Conservation (phyloP, 2,888 invertebrate genomes). For the Rutpela maculata region DNA sequence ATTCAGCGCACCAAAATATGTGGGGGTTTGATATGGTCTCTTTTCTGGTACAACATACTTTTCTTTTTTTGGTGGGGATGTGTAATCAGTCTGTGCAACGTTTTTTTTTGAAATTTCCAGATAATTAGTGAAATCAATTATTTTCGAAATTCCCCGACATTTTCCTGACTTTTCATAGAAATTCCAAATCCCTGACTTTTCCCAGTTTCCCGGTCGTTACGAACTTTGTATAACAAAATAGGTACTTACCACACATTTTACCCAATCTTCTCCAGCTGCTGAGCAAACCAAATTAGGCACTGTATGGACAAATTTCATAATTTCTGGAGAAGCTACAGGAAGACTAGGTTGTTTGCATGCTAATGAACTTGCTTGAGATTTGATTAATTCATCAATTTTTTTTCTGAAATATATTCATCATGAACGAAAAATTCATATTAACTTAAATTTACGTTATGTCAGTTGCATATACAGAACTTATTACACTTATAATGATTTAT, state of each 20-base stretch:
- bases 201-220: too few species aligned
- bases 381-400: constrained; percentile 74
- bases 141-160: too few species aligned
- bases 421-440: not conserved
- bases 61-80: too few species aligned
- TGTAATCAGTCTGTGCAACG: too few species aligned
- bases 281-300: constrained; percentile 81
- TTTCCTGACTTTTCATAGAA: too few species aligned
- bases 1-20: too few species aligned
- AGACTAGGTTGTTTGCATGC: constrained; percentile 82
- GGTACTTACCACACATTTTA: constrained; percentile 81
- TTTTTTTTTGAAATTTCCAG: too few species aligned
- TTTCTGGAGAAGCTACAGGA: constrained; percentile 82
- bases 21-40: too few species aligned
- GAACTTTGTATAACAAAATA: too few species aligned
- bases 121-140: too few species aligned
- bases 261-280: constrained; percentile 82
- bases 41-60: too few species aligned
- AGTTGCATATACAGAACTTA: not conserved
- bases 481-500: not conserved
- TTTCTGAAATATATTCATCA: constrained; percentile 64
- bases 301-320: constrained; percentile 82
- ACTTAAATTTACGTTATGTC: not conserved
- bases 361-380: constrained; percentile 72
- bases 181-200: too few species aligned